Percentiles rank a stretch among this genome's conserved stretches.
These are phyloP conservation scores for Andrena bicolor DNA, from an alignment of 2,888 invertebrate species.

Conservation along the genomic window DNA sequence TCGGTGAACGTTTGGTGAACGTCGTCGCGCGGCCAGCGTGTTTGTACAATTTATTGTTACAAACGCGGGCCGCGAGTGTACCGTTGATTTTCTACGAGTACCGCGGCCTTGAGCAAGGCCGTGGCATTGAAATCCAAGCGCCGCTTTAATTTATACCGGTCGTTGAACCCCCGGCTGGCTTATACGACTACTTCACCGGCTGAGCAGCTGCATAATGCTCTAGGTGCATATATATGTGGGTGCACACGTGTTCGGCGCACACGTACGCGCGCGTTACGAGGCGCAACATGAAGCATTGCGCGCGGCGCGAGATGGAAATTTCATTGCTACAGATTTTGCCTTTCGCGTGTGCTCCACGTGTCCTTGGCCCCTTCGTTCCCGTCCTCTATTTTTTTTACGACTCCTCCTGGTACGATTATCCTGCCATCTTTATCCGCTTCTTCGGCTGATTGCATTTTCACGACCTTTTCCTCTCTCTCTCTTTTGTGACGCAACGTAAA, in stretches of 20 bases:
- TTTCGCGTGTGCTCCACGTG: not conserved
- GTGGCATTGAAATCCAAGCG: constrained; percentile 77
- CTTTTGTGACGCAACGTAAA: too few species aligned
- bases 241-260: not conserved
- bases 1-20: not conserved
- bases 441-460: too few species aligned
- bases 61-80: constrained; percentile 64
- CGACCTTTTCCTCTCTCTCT: too few species aligned
- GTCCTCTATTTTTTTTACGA: not conserved
- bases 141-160: constrained; percentile 79
- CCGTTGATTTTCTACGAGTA: constrained; percentile 78
- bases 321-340: constrained; percentile 31
- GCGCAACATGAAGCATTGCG: not conserved
- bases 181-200: constrained; percentile 70
- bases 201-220: constrained; percentile 70
- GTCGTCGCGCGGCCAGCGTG: not conserved
- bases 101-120: constrained; percentile 78
- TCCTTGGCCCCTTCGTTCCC: not conserved
- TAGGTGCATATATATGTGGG: constrained; percentile 40
- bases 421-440: too few species aligned
- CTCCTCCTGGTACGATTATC: not conserved
- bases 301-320: constrained; percentile 43
- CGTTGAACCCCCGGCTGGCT: constrained; percentile 75
- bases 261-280: constrained; percentile 16
- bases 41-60: constrained; percentile 68